Evolutionary conservation across 2,113 vertebrate genomes (phyloP), one percentile per base, ranked within the genome.

Genomic region (Malaclemys terrapin): DNA sequence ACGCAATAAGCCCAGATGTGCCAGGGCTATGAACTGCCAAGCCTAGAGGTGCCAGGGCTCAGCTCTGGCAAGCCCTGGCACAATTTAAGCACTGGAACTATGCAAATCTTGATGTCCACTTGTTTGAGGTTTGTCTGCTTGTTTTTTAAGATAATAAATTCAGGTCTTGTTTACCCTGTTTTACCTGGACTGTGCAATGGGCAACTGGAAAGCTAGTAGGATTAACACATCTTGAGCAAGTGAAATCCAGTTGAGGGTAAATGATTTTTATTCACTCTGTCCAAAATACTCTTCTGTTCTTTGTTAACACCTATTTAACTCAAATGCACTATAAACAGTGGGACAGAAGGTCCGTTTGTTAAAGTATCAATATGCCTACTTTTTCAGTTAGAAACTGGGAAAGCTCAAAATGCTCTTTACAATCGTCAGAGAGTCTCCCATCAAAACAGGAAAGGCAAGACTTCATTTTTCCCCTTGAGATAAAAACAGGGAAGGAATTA

Each of bases 401-500:
- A 45, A 50, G 59, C 16, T 91, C 12, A 17, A 6, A 38, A 50
- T 5, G 45, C 4, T 22, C 17, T 27, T 2, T 19, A 10, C 9
- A 29, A 50, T 78, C 95, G 78, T 62, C 31, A 49, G 10, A 5
- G 69, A 78, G 17, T 27, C 53, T 80, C 72, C 42, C 27, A 31
- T n/a, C 42, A 62, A 92, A 85, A 56, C 84, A 8, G 82, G 80
- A 90, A 85, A 86, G n/a, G 13, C 47, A 16, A 53, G 14, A 29
- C 62, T 89, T 84, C 69, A 89, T 56, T 29, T n/a, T 35, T 59
- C n/a, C 62, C 13, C n/a, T 5, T 83, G 31, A 93, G 82, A 89
- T 91, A 59, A 56, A 87, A 93, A 75, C 69, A 75, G 59, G 59
- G 31, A 65, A 94, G 10, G 80, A 89, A 85, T 49, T 69, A 57